A percentile compares a stretch with the other conserved stretches of the same genome.
Evolutionary conservation across 53 echinoderm and acorn worm genomes (phyloP).

Genomic region (Actinopyga echinites): DNA sequence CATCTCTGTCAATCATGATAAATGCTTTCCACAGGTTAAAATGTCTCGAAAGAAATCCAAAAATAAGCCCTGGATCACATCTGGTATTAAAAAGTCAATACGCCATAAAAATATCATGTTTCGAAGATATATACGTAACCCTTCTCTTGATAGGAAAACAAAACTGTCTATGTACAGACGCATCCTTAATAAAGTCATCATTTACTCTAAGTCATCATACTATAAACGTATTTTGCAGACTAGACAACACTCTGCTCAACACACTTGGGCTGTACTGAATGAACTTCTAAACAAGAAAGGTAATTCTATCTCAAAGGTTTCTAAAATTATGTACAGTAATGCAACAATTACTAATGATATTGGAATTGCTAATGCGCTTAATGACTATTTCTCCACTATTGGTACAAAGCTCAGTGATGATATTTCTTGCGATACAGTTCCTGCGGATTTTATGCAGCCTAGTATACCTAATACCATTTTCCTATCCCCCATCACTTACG

Average conservation of each 20-base stretch:
- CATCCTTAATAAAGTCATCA: neutral
- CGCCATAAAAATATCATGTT: neutral
- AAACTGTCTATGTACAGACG: too few relatives aligned
- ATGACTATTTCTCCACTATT: neutral
- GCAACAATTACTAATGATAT: too few relatives aligned
- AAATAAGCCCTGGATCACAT: neutral
- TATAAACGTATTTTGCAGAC: neutral
- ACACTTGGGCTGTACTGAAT: neutral
- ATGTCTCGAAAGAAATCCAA: too few relatives aligned
- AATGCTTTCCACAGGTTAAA: neutral
- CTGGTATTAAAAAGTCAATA: neutral
- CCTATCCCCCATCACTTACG: neutral
- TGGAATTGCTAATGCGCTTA: slow-evolving; percentile 7
- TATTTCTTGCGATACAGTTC: neutral
- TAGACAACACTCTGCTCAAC: neutral
- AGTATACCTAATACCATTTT: neutral
- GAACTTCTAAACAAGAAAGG: neutral
- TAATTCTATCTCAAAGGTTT: neutral
- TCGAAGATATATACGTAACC: neutral
- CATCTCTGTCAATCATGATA: neutral
- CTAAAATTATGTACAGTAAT: neutral
- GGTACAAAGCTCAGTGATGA: neutral
- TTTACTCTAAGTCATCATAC: neutral
- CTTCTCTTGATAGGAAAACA: too few relatives aligned
- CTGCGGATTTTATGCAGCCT: neutral